Evolutionary conservation across 2,797 vertebrate genomes (phyloP).

Genomic region (Morelia viridis): DNA sequence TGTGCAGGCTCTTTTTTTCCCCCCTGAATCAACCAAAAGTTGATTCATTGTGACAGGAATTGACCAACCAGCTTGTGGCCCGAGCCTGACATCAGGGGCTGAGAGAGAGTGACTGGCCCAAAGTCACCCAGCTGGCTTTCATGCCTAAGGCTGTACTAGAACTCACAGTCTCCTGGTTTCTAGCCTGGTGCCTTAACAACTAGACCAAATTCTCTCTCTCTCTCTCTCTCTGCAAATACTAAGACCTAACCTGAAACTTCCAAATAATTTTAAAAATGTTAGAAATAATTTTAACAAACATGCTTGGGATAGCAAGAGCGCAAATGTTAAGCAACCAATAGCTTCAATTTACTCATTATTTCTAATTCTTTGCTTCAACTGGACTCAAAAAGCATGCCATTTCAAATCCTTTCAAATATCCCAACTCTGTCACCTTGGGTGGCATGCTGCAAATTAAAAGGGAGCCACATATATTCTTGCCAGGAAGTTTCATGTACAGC

Average conservation of each 20-base stretch:
- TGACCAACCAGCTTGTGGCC: too few relatives aligned
- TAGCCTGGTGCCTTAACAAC: too few relatives aligned
- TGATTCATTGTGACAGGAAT: too few relatives aligned
- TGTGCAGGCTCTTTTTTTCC: too few relatives aligned
- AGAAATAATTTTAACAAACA: neutral
- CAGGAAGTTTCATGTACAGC: neutral
- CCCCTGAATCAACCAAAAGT: too few relatives aligned
- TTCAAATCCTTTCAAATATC: neutral
- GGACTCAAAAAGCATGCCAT: neutral
- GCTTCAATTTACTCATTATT: neutral
- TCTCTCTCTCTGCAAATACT: neutral
- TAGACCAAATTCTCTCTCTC: too few relatives aligned
- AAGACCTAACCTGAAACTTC: neutral
- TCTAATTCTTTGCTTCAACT: neutral
- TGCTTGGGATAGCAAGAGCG: neutral
- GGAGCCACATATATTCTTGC: neutral
- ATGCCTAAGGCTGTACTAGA: too few relatives aligned
- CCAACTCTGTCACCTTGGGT: neutral
- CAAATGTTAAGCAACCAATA: neutral
- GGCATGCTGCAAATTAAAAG: neutral
- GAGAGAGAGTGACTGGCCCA: too few relatives aligned
- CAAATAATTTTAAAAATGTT: neutral
- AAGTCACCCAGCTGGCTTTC: too few relatives aligned
- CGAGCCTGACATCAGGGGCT: too few relatives aligned
- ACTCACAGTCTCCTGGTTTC: too few relatives aligned